Percentiles rank a stretch among this genome's conserved stretches.
Conservation (phyloP, 2,888 invertebrate species). For the Bombylius discolor region DNA sequence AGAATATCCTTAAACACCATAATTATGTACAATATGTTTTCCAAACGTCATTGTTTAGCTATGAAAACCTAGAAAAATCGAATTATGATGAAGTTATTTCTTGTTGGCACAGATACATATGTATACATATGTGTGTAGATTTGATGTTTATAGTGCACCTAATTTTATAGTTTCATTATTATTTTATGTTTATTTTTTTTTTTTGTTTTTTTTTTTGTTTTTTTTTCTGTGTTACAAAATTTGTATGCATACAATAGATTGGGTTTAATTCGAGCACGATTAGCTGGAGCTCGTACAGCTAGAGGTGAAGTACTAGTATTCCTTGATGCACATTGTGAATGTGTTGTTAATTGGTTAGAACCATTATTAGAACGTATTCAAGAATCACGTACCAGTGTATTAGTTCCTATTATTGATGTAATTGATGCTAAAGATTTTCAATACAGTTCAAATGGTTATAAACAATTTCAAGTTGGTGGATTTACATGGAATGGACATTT, state of each 20-base stretch:
- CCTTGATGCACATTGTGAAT: conserved; percentile 87
- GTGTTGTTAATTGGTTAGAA: conserved; percentile 68
- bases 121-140: too few relatives aligned
- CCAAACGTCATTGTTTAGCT: too few relatives aligned
- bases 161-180: too few relatives aligned
- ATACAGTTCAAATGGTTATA: conserved; percentile 36
- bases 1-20: too few relatives aligned
- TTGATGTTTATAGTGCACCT: too few relatives aligned
- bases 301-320: conserved; percentile 70
- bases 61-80: too few relatives aligned
- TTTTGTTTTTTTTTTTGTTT: background rate
- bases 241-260: conserved; percentile 37
- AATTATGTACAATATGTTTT: too few relatives aligned
- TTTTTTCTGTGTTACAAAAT: too few relatives aligned
- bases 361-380: conserved; percentile 78
- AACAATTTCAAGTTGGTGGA: conserved; percentile 36
- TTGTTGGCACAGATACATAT: too few relatives aligned
- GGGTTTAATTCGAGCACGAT: conserved; percentile 80
- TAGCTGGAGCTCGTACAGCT: conserved; percentile 77
- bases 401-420: conserved; percentile 91
- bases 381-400: conserved; percentile 62
- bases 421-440: conserved; percentile 52
- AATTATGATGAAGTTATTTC: too few relatives aligned
- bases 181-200: background rate
- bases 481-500: conserved; percentile 80